Base-by-base conservation (phyloP, 2,888 invertebrate species). In the Nymphalis c-album region DNA sequence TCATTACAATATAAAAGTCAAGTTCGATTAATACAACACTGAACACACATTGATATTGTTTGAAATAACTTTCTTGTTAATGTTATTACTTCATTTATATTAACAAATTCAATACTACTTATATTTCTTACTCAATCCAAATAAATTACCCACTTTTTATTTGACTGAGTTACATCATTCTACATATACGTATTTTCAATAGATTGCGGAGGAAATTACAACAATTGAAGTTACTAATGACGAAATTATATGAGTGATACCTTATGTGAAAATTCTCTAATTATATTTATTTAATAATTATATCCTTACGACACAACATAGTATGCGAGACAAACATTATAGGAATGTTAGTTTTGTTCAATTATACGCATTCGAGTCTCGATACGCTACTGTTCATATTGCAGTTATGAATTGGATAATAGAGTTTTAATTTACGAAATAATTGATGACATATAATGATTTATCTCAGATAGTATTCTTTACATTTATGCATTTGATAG, bases 61-160 rank as follows among this genome's bases (percentile, higher is more conserved):
- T 50, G 10, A 50, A 50, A 50, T 8, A 18, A 18, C 10, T 48
- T 18, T n/a, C 50, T 10, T 20, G 18, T 20, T 18, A 50, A 50
- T 20, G 50, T 10, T 8, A 50, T 50, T 50, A 10, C 18, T 50
- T 18, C 50, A 20, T 50, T 50, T 18, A 2, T 18, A 50, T 50
- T 50, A 10, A 50, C 50, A 50, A 50, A 50, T 50, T 50, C 50
- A 50, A 48, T 50, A 50, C 50, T 20, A 18, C 50, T 8, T 50
- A 20, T 18, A 20, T 18, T 50, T 18, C 20, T 50, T 50, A 50
- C n/a, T 50, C 50, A 50, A 18, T 50, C 3, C 50, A 50, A 50
- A 50, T 20, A 18, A 50, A 50, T 18, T 18, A n/a, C 48, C 18
- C 7, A 18, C n/a, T 40, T 40, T 10, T 18, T 50, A 50, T 50